Conservation (phyloP, 2,888 invertebrate genomes). For the Flabesymbios commensalis region DNA sequence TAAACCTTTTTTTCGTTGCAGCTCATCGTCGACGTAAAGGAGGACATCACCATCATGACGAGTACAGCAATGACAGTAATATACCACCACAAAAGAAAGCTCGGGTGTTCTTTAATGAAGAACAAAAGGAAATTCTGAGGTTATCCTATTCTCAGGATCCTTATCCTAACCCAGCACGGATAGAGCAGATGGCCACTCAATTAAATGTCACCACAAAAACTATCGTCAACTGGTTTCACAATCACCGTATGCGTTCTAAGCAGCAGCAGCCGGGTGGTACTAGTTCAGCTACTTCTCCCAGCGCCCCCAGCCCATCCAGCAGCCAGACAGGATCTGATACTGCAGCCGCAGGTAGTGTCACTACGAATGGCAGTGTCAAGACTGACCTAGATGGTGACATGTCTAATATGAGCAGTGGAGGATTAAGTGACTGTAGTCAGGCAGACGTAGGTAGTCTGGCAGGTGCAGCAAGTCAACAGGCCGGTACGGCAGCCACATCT, state of each 20-base stretch:
- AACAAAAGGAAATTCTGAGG: conserved; percentile 94
- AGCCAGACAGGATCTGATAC: conserved; percentile 14
- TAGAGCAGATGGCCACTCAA: conserved; percentile 90
- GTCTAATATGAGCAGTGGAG: conserved; percentile 44
- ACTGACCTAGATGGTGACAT: conserved; percentile 8
- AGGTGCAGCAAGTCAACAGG: not conserved
- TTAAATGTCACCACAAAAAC: conserved; percentile 90
- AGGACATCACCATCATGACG: too few relatives aligned
- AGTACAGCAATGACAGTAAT: too few relatives aligned
- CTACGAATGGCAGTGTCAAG: conserved; percentile 2
- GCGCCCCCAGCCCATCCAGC: conserved; percentile 35
- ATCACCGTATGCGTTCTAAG: conserved; percentile 96
- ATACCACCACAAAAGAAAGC: conserved; percentile 68
- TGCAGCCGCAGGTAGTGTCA: not conserved
- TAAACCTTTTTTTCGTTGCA: too few relatives aligned
- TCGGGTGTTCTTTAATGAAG: conserved; percentile 94
- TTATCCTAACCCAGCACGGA: conserved; percentile 94
- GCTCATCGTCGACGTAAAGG: too few relatives aligned
- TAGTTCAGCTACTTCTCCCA: conserved; percentile 43
- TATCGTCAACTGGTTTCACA: conserved; percentile 99
- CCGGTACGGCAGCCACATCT: not conserved
- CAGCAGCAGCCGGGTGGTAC: conserved; percentile 56
- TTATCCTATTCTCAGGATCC: conserved; percentile 94
- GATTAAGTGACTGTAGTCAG: not conserved
- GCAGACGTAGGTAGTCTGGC: not conserved